Conservation (phyloP, 1,140 invertebrate genomes). For the Philotrypesis tridentata region DNA sequence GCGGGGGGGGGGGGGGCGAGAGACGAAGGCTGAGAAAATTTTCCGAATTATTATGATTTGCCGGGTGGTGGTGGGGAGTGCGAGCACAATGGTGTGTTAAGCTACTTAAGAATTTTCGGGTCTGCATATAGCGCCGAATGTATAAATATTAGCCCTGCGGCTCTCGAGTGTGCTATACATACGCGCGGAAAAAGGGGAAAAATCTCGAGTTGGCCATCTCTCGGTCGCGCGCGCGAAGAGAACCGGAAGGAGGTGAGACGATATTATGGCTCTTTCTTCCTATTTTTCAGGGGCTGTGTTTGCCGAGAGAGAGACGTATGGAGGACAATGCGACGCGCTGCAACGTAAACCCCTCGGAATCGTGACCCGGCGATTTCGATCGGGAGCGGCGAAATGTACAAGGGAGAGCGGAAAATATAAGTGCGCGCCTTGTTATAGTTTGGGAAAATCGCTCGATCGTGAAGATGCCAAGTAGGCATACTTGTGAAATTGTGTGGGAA, state of each 20-base stretch:
- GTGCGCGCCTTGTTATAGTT: too few species aligned
- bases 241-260: slow-evolving; percentile 29
- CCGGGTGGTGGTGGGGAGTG: neutral
- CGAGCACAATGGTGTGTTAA: neutral
- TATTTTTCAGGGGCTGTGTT: neutral
- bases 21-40: neutral
- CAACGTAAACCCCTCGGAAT: neutral
- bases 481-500: neutral
- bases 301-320: neutral
- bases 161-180: neutral
- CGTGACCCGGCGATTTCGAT: neutral
- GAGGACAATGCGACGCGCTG: neutral
- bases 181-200: neutral
- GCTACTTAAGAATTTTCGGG: slow-evolving; percentile 13
- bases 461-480: too few species aligned
- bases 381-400: too few species aligned
- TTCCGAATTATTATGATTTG: neutral
- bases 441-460: slow-evolving; percentile 12
- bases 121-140: neutral
- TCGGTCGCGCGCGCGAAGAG: neutral
- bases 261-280: neutral
- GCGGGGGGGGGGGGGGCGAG: too few species aligned
- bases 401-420: too few species aligned
- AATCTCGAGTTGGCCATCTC: slow-evolving; percentile 11
- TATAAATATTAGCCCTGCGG: slow-evolving; percentile 6